These are phyloP conservation scores for Pimephales promelas DNA, from an alignment of 2,113 vertebrate species.

Conservation along the genomic window DNA sequence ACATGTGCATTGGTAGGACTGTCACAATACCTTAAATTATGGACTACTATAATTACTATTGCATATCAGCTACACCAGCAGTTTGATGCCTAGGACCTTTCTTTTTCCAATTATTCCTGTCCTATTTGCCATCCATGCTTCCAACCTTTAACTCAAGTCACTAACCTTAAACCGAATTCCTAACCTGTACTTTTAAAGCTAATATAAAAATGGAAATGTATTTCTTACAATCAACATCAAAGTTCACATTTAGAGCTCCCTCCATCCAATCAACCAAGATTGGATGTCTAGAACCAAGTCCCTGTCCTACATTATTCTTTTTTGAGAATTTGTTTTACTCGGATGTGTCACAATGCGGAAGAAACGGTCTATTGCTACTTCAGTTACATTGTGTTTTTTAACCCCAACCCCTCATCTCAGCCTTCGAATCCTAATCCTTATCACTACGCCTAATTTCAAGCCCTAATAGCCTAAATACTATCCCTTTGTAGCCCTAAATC, in stretches of 20 bases:
- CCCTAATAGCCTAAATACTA: background rate
- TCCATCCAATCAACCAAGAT: background rate
- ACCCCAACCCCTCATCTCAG: background rate
- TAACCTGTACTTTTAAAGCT: too few species aligned
- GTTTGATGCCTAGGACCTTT: background rate
- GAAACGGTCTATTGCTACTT: background rate
- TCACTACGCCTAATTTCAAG: background rate
- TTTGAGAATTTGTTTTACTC: background rate
- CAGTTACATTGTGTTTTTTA: too few species aligned
- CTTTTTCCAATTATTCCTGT: background rate
- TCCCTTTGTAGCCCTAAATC: background rate
- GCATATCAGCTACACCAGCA: background rate
- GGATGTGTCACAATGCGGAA: background rate
- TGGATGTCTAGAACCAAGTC: background rate
- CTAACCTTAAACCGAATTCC: too few species aligned
- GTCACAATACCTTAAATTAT: too few species aligned
- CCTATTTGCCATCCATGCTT: background rate
- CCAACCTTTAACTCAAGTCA: too few species aligned
- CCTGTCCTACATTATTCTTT: background rate
- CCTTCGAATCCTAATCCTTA: background rate
- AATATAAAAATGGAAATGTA: background rate
- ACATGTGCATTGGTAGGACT: too few species aligned
- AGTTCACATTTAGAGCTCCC: background rate
- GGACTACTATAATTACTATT: too few species aligned
- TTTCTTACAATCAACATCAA: background rate